Percentiles rank a stretch among this genome's conserved stretches.
phyloP scores from a whole-genome alignment of 2,113 vertebrate species.

The Anguilla rostrata region DNA sequence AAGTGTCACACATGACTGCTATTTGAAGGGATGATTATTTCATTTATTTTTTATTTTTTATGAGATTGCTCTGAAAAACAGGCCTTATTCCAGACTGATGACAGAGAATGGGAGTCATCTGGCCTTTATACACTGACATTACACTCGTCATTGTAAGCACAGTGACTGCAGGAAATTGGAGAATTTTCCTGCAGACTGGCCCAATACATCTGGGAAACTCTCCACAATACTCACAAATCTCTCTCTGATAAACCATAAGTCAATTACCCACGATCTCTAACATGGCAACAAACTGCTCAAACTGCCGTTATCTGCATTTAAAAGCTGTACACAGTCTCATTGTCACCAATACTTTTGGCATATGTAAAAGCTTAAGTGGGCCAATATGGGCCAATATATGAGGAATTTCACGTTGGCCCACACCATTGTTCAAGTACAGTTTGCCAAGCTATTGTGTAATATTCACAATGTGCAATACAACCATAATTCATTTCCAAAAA shows the following conservation, averaged over 20 bases:
- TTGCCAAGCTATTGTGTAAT: not conserved
- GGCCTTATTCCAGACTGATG: slow-evolving; percentile 44
- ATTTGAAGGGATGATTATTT: not conserved
- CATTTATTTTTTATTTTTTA: no score
- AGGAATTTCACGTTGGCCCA: not conserved
- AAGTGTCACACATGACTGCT: not conserved
- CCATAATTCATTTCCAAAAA: not conserved
- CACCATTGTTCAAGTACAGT: not conserved
- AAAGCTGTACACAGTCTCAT: not conserved
- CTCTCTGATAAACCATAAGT: slow-evolving; percentile 13
- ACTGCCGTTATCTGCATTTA: not conserved
- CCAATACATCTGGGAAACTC: slow-evolving; percentile 42
- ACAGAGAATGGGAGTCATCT: slow-evolving; percentile 54
- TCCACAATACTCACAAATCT: slow-evolving; percentile 38
- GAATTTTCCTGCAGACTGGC: slow-evolving; percentile 51
- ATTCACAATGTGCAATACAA: not conserved
- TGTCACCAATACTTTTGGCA: not conserved
- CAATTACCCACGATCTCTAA: not conserved
- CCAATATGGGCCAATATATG: not conserved
- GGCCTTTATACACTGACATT: slow-evolving; percentile 49
- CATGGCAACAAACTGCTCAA: not conserved
- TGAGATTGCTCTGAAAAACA: slow-evolving; percentile 36
- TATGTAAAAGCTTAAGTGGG: not conserved
- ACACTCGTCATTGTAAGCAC: slow-evolving; percentile 48
- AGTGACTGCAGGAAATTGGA: slow-evolving; percentile 63